Base-by-base conservation (phyloP, 2,888 invertebrate genomes). In the Drosophila birchii region DNA sequence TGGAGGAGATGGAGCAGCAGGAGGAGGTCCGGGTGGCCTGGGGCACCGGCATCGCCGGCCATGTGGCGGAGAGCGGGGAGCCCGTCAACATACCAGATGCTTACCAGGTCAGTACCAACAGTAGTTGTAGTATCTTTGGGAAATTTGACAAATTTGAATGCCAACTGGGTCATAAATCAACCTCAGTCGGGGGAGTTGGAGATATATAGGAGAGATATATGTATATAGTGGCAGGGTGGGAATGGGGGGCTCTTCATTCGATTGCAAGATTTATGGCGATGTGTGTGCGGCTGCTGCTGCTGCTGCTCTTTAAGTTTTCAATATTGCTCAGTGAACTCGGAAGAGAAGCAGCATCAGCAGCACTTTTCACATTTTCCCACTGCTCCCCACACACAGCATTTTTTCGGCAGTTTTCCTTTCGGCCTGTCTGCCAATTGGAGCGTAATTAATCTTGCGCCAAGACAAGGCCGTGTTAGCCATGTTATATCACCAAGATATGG, bases 1-100 rank as follows among this genome's bases (percentile, higher is more conserved):
- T 98, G 41, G 96, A 97, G 91, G 98, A 98, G 93, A 97, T 97
- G 96, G 97, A 97, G 92, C 96, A 96, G 91, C 95, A 97, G 85
- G 97, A 98, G 78, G 98, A 98, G 93, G 98, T 98, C 87, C 94
- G 96, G 90, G 97, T 98, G 91, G 97, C 98, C 26, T 98, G 98
- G 97, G 98, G 98, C 60, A 96, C 96, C 60, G 98, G 98, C 64
- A 98, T 98, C 90, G 98, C 98, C 41, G 98, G 98, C 16, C 97
- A 96, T 93, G 98, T 98, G 49, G 98, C 98, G 20, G 96, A 97
- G 91, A 97, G 97, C 90, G 98, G 98, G 61, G 96, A 97, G 91
- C 95, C 97, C 14, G 97, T 98, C 91, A 98, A 98, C 93, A 98
- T 98, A 92, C 97, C 97, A 68, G 98, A 98, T 93, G 98, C 98